Evolutionary conservation across 2,113 vertebrate species (phyloP).

Genomic region (Brachypteracias leptosomus): DNA sequence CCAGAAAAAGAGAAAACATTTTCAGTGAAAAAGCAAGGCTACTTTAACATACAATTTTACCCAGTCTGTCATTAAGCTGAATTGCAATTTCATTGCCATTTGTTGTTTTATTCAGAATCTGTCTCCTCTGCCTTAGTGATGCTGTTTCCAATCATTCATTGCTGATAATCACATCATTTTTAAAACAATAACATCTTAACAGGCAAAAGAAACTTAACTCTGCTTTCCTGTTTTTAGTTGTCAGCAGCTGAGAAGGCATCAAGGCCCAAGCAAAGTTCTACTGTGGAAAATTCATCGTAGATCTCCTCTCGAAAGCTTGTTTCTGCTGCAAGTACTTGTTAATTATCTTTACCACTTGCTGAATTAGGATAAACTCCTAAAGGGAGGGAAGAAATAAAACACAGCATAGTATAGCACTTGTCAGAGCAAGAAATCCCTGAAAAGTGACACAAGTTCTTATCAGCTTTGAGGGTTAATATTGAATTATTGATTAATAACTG

Average conservation of each 20-base stretch:
- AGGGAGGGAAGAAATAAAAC: neutral
- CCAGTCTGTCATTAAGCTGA: neutral
- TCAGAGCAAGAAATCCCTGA: neutral
- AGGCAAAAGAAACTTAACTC: neutral
- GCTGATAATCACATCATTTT: neutral
- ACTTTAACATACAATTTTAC: neutral
- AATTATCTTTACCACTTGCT: neutral
- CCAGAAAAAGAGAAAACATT: neutral
- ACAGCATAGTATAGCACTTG: neutral
- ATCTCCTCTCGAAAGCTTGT: neutral
- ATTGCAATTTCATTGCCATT: neutral
- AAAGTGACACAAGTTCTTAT: neutral
- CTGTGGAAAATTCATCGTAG: neutral
- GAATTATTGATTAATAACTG: neutral
- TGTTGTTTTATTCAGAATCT: neutral
- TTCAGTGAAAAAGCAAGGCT: neutral
- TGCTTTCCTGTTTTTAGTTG: neutral
- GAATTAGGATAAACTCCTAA: slow-evolving; percentile 1
- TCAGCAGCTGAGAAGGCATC: neutral
- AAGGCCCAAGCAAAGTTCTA: neutral
- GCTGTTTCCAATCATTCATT: neutral
- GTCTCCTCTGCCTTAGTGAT: neutral
- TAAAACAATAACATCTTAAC: neutral
- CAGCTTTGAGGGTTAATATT: neutral
- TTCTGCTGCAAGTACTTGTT: neutral